A percentile compares a stretch with the other conserved stretches of the same genome.
These are phyloP conservation scores for Augiades crinisus DNA, from an alignment of 2,888 invertebrate genomes.

Conservation along the genomic window DNA sequence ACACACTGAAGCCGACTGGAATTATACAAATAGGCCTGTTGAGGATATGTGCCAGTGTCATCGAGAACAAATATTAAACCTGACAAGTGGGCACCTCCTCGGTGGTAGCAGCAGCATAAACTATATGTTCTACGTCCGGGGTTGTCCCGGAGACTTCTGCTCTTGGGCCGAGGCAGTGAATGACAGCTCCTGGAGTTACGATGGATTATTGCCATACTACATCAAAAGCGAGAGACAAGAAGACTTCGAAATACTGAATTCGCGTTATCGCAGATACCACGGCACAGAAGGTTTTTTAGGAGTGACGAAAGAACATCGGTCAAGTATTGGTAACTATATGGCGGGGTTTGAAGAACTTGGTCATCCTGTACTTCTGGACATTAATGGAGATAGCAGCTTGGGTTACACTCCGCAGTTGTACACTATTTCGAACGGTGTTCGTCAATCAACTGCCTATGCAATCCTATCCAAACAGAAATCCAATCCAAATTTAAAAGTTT, in stretches of 20 bases:
- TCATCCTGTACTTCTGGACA: conserved; percentile 40
- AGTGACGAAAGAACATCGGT: conserved; percentile 34
- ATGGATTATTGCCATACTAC: conserved; percentile 36
- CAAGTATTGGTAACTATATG: conserved; percentile 34
- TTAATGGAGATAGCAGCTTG: conserved; percentile 42
- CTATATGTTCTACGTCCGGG: conserved; percentile 37
- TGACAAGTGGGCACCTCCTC: conserved; percentile 35
- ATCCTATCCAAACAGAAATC: conserved; percentile 40
- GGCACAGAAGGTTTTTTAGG: conserved; percentile 39
- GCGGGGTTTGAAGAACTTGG: conserved; percentile 47
- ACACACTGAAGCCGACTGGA: no score
- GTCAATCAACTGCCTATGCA: conserved; percentile 44
- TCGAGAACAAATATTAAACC: conserved; percentile 23
- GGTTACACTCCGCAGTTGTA: conserved; percentile 43
- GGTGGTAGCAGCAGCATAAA: conserved; percentile 39
- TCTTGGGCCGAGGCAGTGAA: conserved; percentile 37
- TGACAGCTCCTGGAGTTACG: conserved; percentile 37
- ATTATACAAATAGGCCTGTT: no score
- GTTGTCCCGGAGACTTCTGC: conserved; percentile 36
- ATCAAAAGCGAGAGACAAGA: conserved; percentile 38
- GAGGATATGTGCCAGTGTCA: no score
- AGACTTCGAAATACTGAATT: conserved; percentile 33
- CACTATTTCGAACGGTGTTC: conserved; percentile 39
- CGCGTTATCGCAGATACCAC: conserved; percentile 31
- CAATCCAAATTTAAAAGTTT: conserved; percentile 40